A percentile compares a stretch with the other conserved stretches of the same genome.
phyloP scores from a whole-genome alignment of 2,888 invertebrate species.

The Phaedon cochleariae region DNA sequence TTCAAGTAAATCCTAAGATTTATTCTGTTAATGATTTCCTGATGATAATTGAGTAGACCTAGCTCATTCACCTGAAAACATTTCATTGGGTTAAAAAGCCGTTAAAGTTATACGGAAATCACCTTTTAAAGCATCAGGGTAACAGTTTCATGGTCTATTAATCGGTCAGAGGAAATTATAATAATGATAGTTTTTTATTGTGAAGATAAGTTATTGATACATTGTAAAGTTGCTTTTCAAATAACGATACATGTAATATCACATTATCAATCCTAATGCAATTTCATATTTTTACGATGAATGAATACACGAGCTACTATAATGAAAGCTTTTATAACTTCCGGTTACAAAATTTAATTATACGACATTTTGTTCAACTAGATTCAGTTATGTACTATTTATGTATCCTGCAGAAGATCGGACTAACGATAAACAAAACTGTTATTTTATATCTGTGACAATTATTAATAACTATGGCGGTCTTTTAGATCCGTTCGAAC shows the following conservation, averaged over 20 bases:
- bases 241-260: not conserved
- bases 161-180: not conserved
- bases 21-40: too few relatives aligned
- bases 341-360: slow-evolving; percentile 44
- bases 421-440: slow-evolving; percentile 26
- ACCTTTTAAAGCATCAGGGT: not conserved
- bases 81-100: not conserved
- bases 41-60: not conserved
- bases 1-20: too few relatives aligned
- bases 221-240: not conserved
- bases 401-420: slow-evolving; percentile 33
- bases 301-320: slow-evolving; percentile 16
- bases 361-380: slow-evolving; percentile 31
- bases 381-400: slow-evolving; percentile 35
- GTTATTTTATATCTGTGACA: slow-evolving; percentile 16
- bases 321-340: slow-evolving; percentile 40
- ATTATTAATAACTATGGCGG: not conserved
- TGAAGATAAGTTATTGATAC: slow-evolving; percentile 8
- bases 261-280: not conserved
- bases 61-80: too few relatives aligned
- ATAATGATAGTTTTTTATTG: slow-evolving; percentile 12
- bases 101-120: slow-evolving; percentile 20
- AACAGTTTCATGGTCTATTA: slow-evolving; percentile 21
- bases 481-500: slow-evolving; percentile 5
- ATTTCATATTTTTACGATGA: not conserved